phyloP scores from a whole-genome alignment of 2,797 vertebrate species.

The Gymnodraco acuticeps region DNA sequence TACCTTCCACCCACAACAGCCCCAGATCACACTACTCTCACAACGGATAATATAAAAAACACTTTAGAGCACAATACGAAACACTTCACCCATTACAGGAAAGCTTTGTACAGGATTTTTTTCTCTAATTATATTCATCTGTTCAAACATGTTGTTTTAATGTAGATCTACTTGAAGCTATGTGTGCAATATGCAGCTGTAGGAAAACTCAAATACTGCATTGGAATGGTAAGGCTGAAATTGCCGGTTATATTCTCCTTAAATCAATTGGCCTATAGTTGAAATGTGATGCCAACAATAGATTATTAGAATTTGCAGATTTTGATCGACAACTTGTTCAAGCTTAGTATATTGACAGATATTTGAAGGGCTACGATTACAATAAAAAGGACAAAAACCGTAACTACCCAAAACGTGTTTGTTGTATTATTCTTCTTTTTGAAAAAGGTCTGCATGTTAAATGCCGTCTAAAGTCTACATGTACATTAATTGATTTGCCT shows the following conservation, averaged over 20 bases:
- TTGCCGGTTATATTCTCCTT: background rate
- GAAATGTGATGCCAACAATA: background rate
- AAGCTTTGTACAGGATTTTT: background rate
- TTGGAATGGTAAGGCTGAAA: too few relatives aligned
- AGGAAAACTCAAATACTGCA: background rate
- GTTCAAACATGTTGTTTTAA: background rate
- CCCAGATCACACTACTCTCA: slow-evolving; percentile 12
- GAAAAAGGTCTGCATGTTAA: background rate
- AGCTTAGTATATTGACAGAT: background rate
- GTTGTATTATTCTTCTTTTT: background rate
- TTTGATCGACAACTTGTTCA: background rate
- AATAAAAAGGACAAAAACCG: background rate
- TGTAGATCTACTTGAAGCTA: background rate
- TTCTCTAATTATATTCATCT: background rate
- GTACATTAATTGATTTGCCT: background rate
- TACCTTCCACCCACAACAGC: background rate
- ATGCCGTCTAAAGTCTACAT: background rate
- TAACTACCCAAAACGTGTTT: background rate
- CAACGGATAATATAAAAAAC: background rate
- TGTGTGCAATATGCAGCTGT: background rate
- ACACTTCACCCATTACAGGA: background rate
- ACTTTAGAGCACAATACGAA: background rate
- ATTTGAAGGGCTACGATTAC: background rate
- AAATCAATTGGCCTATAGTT: background rate
- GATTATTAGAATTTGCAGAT: background rate